Conservation (phyloP, 2,888 invertebrate genomes). For the Seladonia tumulorum region DNA sequence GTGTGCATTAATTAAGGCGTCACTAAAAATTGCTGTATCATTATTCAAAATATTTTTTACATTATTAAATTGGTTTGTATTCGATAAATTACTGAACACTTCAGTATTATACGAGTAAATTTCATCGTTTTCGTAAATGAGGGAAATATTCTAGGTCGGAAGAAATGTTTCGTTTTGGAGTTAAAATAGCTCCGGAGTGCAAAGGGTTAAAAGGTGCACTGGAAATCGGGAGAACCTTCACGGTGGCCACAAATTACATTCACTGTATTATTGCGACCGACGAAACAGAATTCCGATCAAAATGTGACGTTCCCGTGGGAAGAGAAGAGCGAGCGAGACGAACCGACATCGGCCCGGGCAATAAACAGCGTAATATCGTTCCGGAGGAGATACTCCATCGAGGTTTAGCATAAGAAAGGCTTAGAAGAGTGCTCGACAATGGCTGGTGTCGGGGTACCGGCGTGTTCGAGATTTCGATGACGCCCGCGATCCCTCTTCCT, state of each 20-base stretch:
- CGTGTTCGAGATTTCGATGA: constrained; percentile 63
- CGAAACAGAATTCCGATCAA: neutral
- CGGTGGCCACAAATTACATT: neutral
- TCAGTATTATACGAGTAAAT: too few species aligned
- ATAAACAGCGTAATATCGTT: constrained; percentile 48
- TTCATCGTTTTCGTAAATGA: too few species aligned
- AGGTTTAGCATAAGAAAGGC: constrained; percentile 82
- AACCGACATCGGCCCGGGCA: constrained; percentile 21
- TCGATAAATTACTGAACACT: too few species aligned
- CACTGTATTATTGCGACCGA: neutral
- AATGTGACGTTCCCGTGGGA: neutral
- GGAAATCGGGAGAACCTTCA: neutral
- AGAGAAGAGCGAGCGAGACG: neutral
- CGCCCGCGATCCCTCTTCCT: constrained; percentile 40
- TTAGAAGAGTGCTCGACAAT: constrained; percentile 76
- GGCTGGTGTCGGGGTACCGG: constrained; percentile 45
- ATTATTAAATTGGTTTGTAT: too few species aligned
- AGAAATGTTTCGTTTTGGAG: too few species aligned
- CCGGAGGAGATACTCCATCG: constrained; percentile 35
- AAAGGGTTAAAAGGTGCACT: neutral
- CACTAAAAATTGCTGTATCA: too few species aligned
- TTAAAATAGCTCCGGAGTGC: too few species aligned
- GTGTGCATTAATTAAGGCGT: too few species aligned
- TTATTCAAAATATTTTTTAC: too few species aligned
- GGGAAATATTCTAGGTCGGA: too few species aligned